phyloP scores from a whole-genome alignment of 2,888 invertebrate species.

The Orthosia cruda region DNA sequence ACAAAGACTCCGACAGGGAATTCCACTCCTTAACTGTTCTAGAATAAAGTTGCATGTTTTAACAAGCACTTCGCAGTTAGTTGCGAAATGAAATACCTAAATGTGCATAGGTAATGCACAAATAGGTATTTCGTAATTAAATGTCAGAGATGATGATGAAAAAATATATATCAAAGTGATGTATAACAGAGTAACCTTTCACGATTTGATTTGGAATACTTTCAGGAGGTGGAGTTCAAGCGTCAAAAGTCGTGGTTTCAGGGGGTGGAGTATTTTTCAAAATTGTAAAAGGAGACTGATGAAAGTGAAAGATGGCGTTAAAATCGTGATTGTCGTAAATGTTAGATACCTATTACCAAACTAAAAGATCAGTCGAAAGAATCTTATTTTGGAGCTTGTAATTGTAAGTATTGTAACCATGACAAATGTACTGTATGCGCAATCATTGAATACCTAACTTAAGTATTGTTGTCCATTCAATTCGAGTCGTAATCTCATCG shows the following conservation, averaged over 20 bases:
- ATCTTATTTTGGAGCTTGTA: constrained; percentile 17
- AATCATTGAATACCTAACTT: constrained; percentile 14
- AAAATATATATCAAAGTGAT: constrained; percentile 8
- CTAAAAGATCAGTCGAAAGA: constrained; percentile 16
- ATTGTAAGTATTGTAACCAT: constrained; percentile 25
- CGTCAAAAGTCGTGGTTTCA: constrained; percentile 7
- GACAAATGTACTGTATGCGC: constrained; percentile 24
- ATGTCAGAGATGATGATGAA: constrained; percentile 15
- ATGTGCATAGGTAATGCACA: no score
- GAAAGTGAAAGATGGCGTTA: constrained; percentile 21
- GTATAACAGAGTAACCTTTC: constrained; percentile 32
- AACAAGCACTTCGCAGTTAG: no score
- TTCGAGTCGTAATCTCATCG: no score
- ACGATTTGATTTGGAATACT: constrained; percentile 36
- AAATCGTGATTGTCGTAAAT: constrained; percentile 29
- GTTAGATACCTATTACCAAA: constrained; percentile 15
- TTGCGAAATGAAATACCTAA: no score
- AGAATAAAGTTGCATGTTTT: no score
- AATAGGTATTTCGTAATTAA: constrained; percentile 1
- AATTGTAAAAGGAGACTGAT: constrained; percentile 5
- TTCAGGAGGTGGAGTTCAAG: constrained; percentile 17
- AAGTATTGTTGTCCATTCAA: background rate
- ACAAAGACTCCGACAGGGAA: no score
- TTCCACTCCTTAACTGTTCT: no score
- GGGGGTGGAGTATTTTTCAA: constrained; percentile 5